Evolutionary conservation across 2,888 invertebrate genomes (phyloP).

Genomic region (Tipula unca): DNA sequence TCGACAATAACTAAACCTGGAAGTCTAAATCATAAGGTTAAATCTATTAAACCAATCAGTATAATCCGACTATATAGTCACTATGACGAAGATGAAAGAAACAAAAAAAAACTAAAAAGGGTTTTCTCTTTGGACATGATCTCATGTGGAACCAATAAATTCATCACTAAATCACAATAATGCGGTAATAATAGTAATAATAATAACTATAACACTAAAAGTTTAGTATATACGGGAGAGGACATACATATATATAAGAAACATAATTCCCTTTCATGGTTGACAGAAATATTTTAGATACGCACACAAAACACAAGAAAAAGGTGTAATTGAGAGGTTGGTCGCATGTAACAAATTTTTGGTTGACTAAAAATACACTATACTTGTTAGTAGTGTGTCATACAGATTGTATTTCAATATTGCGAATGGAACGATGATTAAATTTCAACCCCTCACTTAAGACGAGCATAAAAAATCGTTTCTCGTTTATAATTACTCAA

Average conservation of each 20-base stretch:
- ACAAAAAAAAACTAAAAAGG: background rate
- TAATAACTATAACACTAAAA: background rate
- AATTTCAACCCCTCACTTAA: background rate
- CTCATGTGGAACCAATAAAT: constrained; percentile 4
- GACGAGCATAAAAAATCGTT: background rate
- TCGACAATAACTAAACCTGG: background rate
- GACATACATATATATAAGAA: background rate
- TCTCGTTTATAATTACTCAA: background rate
- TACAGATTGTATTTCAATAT: background rate
- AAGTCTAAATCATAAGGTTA: constrained; percentile 8
- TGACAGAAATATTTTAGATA: background rate
- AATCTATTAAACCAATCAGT: background rate
- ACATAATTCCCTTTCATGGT: background rate
- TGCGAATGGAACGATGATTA: background rate
- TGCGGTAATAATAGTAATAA: background rate
- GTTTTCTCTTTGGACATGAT: background rate
- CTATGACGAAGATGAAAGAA: background rate
- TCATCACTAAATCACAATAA: background rate
- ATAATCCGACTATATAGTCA: background rate
- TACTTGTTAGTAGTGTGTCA: background rate
- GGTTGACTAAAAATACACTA: background rate
- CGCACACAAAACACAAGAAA: background rate
- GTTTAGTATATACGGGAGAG: background rate
- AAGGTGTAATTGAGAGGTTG: background rate
- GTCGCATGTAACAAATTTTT: background rate